Conservation (phyloP, 1,140 invertebrate genomes). For the Aethina tumida region DNA sequence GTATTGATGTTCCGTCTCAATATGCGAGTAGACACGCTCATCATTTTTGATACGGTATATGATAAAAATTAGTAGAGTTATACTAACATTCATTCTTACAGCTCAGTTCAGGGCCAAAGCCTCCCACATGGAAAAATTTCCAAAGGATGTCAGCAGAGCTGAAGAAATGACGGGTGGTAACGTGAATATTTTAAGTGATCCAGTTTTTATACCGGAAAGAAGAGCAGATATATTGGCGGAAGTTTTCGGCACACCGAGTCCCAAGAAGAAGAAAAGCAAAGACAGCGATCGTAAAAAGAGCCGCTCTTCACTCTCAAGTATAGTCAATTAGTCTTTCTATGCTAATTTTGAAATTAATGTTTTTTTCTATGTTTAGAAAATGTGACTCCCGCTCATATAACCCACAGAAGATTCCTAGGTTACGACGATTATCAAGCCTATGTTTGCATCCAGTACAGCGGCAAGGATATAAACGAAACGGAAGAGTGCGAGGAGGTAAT, state of each 20-base stretch:
- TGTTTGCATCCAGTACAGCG: slow-evolving; percentile 44
- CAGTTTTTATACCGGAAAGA: slow-evolving; percentile 49
- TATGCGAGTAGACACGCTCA: too few relatives aligned
- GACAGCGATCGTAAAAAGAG: slow-evolving; percentile 6
- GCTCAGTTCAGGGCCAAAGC: slow-evolving; percentile 49
- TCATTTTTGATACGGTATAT: too few relatives aligned
- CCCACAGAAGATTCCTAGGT: slow-evolving; percentile 42
- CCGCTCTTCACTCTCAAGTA: background rate
- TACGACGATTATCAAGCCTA: slow-evolving; percentile 53
- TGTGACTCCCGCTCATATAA: slow-evolving; percentile 32
- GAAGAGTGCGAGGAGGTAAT: slow-evolving; percentile 17
- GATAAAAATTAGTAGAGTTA: too few relatives aligned
- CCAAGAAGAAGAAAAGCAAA: slow-evolving; percentile 33
- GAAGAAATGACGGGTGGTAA: slow-evolving; percentile 57
- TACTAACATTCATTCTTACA: slow-evolving; percentile 26
- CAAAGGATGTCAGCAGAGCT: slow-evolving; percentile 56
- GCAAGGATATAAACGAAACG: slow-evolving; percentile 20
- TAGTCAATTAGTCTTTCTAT: background rate
- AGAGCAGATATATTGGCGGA: slow-evolving; percentile 38
- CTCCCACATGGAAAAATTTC: slow-evolving; percentile 64
- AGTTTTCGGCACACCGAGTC: slow-evolving; percentile 41
- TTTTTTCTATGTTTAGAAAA: slow-evolving; percentile 18
- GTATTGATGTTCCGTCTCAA: too few relatives aligned
- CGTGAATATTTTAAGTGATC: slow-evolving; percentile 49
- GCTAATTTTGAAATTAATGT: slow-evolving; percentile 6